Conservation (phyloP, 1,140 invertebrate species). For the Leptopilina clavipes region DNA sequence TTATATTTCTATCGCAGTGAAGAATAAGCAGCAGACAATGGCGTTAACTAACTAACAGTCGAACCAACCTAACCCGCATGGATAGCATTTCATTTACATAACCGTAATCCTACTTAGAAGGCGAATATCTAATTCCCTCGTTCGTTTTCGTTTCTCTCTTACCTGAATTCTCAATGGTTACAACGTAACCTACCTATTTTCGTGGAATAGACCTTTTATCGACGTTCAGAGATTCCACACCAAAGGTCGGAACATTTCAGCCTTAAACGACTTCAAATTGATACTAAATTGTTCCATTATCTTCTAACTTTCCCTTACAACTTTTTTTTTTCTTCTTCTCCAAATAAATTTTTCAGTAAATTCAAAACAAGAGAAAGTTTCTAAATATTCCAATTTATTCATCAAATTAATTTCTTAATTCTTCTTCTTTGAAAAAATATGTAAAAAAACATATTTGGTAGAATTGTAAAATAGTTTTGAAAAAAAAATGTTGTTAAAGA, state of each 20-base stretch:
- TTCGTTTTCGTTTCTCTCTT: conserved; percentile 61
- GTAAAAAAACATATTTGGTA: too few relatives aligned
- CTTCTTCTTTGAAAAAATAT: too few relatives aligned
- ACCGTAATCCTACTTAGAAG: conserved; percentile 68
- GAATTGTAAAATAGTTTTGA: too few relatives aligned
- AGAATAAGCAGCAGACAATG: conserved; percentile 37
- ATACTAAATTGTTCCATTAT: conserved; percentile 27
- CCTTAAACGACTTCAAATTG: conserved; percentile 12
- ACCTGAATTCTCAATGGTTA: conserved; percentile 45
- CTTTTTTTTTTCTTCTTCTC: too few relatives aligned
- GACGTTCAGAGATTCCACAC: conserved; percentile 9
- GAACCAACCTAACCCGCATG: conserved; percentile 48
- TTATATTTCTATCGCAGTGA: not conserved
- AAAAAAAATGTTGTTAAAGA: too few relatives aligned
- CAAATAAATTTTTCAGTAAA: too few relatives aligned
- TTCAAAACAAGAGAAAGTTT: too few relatives aligned
- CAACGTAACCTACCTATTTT: conserved; percentile 26
- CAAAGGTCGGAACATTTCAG: conserved; percentile 11
- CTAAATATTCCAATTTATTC: too few relatives aligned
- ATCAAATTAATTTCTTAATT: too few relatives aligned
- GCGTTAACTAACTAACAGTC: conserved; percentile 55
- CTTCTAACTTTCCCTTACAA: not conserved
- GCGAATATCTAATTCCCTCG: conserved; percentile 55
- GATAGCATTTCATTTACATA: conserved; percentile 71
- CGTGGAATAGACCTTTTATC: conserved; percentile 32